Evolutionary conservation across 2,113 vertebrate genomes (phyloP).

Genomic region (Vidua chalybeata): DNA sequence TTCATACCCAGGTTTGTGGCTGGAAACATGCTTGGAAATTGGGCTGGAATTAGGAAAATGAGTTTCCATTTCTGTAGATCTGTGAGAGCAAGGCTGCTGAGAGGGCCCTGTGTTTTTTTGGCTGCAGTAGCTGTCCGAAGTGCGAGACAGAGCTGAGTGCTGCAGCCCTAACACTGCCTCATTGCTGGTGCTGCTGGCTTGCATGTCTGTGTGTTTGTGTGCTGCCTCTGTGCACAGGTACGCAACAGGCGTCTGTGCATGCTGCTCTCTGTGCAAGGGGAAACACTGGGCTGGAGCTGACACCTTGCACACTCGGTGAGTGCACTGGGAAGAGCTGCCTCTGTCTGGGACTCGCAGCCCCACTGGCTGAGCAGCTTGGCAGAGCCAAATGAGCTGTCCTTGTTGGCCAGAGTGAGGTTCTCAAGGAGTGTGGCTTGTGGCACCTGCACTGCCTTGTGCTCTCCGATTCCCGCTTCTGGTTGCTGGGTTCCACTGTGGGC

Average conservation of each 20-base stretch:
- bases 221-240: background rate
- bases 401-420: background rate
- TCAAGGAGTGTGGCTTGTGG: background rate
- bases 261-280: background rate
- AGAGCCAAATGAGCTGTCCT: background rate
- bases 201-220: conserved; percentile 5
- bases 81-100: background rate
- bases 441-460: background rate
- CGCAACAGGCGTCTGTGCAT: background rate
- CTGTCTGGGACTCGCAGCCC: background rate
- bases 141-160: background rate
- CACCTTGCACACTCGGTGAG: background rate
- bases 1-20: background rate
- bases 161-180: background rate
- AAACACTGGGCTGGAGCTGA: background rate
- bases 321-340: background rate
- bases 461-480: background rate
- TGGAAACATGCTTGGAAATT: background rate
- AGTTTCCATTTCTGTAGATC: background rate
- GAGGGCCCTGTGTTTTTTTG: background rate
- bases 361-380: background rate
- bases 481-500: background rate
- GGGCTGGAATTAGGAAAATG: background rate
- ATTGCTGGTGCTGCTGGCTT: conserved; percentile 29
- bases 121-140: background rate